phyloP scores from a whole-genome alignment of 2,888 invertebrate genomes.

The Adelphocoris suturalis region DNA sequence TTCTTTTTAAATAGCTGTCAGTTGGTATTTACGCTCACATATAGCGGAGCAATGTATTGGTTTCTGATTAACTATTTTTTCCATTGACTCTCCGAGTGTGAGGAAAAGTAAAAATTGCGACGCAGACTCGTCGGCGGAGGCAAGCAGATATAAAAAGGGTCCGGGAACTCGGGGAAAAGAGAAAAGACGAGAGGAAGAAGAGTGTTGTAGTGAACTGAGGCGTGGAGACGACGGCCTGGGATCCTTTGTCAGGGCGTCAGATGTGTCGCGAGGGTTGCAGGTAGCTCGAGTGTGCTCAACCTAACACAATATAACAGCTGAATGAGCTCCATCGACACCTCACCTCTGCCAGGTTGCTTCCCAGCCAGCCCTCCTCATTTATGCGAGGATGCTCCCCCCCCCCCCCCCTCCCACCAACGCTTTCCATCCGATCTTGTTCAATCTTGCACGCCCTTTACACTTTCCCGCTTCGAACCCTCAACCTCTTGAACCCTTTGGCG shows the following conservation, averaged over 20 bases:
- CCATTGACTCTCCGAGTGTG: too few species aligned
- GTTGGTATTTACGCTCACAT: too few species aligned
- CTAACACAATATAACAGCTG: constrained; percentile 29
- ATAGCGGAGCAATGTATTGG: too few species aligned
- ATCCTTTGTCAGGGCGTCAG: constrained; percentile 54
- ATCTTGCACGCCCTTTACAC: constrained; percentile 22
- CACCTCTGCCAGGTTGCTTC: constrained; percentile 42
- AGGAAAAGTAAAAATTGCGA: too few species aligned
- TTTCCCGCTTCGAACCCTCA: constrained; percentile 44
- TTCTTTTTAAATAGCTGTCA: too few species aligned
- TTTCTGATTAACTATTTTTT: too few species aligned
- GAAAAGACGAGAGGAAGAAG: constrained; percentile 19
- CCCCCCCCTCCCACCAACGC: constrained; percentile 16
- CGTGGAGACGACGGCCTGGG: constrained; percentile 26
- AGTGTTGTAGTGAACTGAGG: constrained; percentile 50
- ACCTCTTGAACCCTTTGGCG: constrained; percentile 15
- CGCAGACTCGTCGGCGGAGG: too few species aligned
- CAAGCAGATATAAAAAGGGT: too few species aligned
- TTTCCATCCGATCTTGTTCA: background rate
- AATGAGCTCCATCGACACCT: constrained; percentile 41
- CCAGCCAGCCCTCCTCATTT: constrained; percentile 16
- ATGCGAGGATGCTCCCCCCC: constrained; percentile 45
- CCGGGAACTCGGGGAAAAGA: background rate
- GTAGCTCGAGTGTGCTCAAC: constrained; percentile 22
- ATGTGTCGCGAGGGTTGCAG: background rate